Evolutionary conservation across 2,113 vertebrate species (phyloP), one percentile per base, ranked within the genome.

Genomic region (Boleophthalmus pectinirostris): DNA sequence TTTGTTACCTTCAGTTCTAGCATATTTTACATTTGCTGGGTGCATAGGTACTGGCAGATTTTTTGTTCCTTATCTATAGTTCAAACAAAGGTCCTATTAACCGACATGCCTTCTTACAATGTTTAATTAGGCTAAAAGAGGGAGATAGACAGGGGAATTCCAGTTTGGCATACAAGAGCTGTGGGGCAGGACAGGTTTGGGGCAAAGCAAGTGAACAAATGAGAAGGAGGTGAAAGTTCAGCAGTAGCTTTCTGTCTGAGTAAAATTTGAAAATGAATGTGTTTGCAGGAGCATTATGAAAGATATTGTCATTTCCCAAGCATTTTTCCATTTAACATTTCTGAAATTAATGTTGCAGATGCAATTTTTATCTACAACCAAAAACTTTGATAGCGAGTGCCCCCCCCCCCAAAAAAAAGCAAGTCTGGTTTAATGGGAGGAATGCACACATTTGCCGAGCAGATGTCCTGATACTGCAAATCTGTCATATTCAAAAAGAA

Each of bases 141-240:
- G 77, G 85, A 70, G 56, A 86, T 89, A 84, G 81, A 73, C 70
- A 81, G 94, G 95, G 94, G 90, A 95, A 95, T 95, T 96, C 92
- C 92, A 85, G 83, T 66, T 64, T 53, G 58, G 57, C 78, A 82
- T 83, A 87, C 63, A 67, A 49, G 61, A 43, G 66, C 68, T 65
- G 66, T 14, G 0, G 68, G 10, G 38, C 5, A 64, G 77, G 53
- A 49, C 2, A 73, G 51, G 68, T 71, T 7, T 54, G 23, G 15
- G 11, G 45, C 45, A 47, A 66, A 66, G 43, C 21, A 66, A 66
- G 16, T 12, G 60, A 47, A 66, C 13, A 21, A 18, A 56, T 57
- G 68, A 0, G 12, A 65, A 67, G 51, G 0, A 8, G 66, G 54
- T 84, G 83, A 87, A 90, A 89, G 74, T 23, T 6, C 72, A 91